Evolutionary conservation across 1,140 invertebrate species (phyloP).

Genomic region (Arion vulgaris): DNA sequence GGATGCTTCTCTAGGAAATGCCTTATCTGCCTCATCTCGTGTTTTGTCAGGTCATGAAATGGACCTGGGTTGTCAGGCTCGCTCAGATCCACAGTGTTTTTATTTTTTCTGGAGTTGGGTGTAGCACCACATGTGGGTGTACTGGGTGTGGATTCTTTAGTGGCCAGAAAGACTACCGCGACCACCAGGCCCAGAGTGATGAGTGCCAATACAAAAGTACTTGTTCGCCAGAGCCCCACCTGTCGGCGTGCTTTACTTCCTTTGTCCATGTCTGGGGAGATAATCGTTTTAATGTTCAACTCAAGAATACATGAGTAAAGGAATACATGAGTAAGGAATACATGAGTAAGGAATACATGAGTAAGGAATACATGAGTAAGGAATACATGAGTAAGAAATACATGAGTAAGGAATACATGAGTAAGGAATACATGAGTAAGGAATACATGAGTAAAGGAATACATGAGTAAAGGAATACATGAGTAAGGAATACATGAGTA

Average conservation of each 20-base stretch:
- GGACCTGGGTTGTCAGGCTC: slow-evolving; percentile 40
- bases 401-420: no score
- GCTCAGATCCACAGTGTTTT: background rate
- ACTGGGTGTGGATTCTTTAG: background rate
- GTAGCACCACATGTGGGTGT: background rate
- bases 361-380: no score
- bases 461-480: no score
- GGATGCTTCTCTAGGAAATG: slow-evolving; percentile 45
- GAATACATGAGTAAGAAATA: no score
- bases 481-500: no score
- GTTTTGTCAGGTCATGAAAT: slow-evolving; percentile 47
- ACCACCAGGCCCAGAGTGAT: background rate
- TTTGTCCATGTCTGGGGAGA: slow-evolving; percentile 32
- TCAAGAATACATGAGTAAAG: no score
- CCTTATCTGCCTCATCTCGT: slow-evolving; percentile 49
- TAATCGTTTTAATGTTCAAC: no score
- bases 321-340: no score
- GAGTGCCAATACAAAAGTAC: background rate
- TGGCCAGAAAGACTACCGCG: background rate
- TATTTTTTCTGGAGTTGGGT: background rate
- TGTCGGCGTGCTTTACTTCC: background rate
- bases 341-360: no score
- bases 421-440: no score
- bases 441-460: no score
- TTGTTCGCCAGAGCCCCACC: background rate